Evolutionary conservation across 2,113 vertebrate species (phyloP).

Genomic region (Pseudopodoces humilis): DNA sequence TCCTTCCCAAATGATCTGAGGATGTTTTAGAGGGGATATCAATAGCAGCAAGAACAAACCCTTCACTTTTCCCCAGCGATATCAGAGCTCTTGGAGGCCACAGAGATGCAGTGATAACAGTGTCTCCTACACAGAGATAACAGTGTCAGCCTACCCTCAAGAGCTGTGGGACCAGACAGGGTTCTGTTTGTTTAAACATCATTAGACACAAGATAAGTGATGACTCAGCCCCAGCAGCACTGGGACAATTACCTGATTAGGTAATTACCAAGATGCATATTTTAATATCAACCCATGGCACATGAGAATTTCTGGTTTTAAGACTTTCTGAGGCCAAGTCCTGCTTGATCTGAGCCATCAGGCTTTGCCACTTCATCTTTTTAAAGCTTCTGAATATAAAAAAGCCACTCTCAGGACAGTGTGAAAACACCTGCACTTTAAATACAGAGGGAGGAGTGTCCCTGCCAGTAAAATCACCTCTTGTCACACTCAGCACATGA

Average conservation of each 20-base stretch:
- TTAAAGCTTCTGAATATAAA: background rate
- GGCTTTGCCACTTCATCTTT: background rate
- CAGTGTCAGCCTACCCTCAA: background rate
- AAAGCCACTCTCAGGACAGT: background rate
- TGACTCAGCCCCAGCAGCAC: conserved; percentile 17
- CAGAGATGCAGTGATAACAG: background rate
- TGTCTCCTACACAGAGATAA: background rate
- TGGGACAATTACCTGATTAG: background rate
- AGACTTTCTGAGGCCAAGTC: background rate
- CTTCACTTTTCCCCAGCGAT: background rate
- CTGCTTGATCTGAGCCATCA: background rate
- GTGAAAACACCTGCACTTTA: background rate
- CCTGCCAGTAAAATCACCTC: background rate
- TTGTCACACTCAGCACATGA: background rate
- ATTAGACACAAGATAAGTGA: background rate
- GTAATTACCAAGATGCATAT: background rate
- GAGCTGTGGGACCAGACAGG: background rate
- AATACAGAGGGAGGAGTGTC: background rate
- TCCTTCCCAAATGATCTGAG: background rate
- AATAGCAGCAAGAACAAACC: background rate
- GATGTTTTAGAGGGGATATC: background rate
- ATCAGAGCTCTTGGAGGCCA: background rate
- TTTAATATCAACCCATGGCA: background rate
- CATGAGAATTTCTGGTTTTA: background rate
- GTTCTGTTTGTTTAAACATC: background rate